A percentile compares a stretch with the other conserved stretches of the same genome.
These are phyloP conservation scores for Danio tinwini DNA, from an alignment of 2,797 vertebrate genomes.

Conservation along the genomic window DNA sequence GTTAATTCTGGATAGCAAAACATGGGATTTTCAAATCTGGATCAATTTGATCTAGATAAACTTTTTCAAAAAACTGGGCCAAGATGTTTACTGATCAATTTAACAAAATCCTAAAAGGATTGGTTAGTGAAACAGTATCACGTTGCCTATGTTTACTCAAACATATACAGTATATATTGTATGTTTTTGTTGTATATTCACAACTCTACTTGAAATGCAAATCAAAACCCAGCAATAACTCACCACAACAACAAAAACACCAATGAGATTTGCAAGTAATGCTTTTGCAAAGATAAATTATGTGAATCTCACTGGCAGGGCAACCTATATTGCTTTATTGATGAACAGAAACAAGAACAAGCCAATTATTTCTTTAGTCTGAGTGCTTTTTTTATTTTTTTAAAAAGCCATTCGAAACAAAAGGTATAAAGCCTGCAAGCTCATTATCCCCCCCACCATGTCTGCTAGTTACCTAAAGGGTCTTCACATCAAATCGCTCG, in stretches of 20 bases:
- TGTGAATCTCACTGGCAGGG: constrained; percentile 8
- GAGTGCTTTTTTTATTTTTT: not conserved
- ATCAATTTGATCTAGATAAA: too few species aligned
- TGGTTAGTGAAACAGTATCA: too few species aligned
- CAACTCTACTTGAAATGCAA: not conserved
- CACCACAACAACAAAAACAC: constrained; percentile 2
- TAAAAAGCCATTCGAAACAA: constrained; percentile 3
- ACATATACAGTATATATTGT: not conserved
- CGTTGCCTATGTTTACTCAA: too few species aligned
- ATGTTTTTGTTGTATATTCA: not conserved
- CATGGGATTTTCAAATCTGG: too few species aligned
- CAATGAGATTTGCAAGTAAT: not conserved
- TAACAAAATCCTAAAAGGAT: too few species aligned
- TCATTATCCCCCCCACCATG: constrained; percentile 47
- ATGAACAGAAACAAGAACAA: constrained; percentile 28
- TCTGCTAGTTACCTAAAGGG: constrained; percentile 34
- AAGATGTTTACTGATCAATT: too few species aligned
- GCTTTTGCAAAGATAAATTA: constrained; percentile 16
- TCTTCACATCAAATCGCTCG: constrained; percentile 46
- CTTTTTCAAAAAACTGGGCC: too few species aligned
- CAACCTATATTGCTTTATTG: constrained; percentile 12
- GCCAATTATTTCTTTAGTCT: constrained; percentile 36
- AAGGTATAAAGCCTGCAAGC: constrained; percentile 41
- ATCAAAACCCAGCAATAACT: constrained; percentile 13
- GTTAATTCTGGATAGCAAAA: too few species aligned